Evolutionary conservation across 1,140 invertebrate species (phyloP), one percentile per base, ranked within the genome.

Genomic region (Drosophila guanche): DNA sequence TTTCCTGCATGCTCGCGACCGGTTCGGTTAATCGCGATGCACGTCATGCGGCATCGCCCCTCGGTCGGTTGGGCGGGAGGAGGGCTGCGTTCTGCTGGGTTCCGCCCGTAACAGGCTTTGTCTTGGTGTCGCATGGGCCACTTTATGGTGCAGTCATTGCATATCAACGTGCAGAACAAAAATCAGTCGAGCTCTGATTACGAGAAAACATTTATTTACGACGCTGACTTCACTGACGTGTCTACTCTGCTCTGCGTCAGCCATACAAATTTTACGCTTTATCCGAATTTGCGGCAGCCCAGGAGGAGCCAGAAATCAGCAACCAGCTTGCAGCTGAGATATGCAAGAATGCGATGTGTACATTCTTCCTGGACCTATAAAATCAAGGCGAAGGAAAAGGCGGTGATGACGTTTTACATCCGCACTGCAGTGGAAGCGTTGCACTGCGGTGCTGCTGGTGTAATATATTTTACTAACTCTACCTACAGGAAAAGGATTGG

Each of bases 231-330:
- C 8, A 40, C 27, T 8, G 40, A 46, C 40, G 27, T 41, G 51
- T 51, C 43, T 56, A 45, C 52, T 41, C 57, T 51, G 66, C 66
- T 59, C 56, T 86, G 81, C 77, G 73, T 42, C 83, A 80, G 57
- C 78, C 77, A 86, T 86, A 86, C 86, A 86, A 86, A 61, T 86
- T 86, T 86, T 86, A 86, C 81, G 83, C 59, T 86, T 71, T 71
- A 71, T 73, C 83, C 83, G 61, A 86, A 86, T 86, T 86, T 78
- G 77, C 10, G 33, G 81, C 62, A 62, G 53, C 68, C 41, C 47
- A 27, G 50, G 25, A 42, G 40, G 45, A 45, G 27, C 12, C 40
- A 47, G 50, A 37, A 40, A 25, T 22, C 48, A 33, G 29, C 16
- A 55, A 51, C 47, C 51, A 51, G 60, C 48, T 53, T 73, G 72